phyloP scores from a whole-genome alignment of 1,140 invertebrate species.

The Lepidostoma basale region DNA sequence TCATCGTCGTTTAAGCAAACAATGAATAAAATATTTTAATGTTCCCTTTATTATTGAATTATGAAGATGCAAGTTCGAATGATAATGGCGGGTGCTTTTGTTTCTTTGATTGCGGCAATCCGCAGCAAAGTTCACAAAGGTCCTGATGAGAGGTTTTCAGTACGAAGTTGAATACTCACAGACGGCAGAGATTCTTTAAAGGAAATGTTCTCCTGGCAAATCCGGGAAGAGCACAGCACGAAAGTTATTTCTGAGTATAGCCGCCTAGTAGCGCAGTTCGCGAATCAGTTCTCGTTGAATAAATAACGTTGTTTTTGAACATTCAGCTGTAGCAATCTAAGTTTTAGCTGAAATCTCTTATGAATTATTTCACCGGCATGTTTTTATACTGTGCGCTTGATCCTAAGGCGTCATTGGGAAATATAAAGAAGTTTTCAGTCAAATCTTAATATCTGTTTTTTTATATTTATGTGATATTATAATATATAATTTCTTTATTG shows the following conservation, averaged over 20 bases:
- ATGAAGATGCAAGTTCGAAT: not conserved
- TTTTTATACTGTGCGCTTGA: not conserved
- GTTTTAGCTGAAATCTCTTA: constrained; percentile 5
- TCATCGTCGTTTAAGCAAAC: too few species aligned
- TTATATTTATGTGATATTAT: too few species aligned
- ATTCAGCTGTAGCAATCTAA: constrained; percentile 11
- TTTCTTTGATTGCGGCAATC: not conserved
- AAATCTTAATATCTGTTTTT: too few species aligned
- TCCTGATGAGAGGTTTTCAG: constrained; percentile 1
- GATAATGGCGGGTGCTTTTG: not conserved
- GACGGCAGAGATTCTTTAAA: constrained; percentile 5
- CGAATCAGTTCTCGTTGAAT: constrained; percentile 22
- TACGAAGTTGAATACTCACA: not conserved
- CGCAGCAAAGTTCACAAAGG: not conserved
- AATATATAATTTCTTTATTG: too few species aligned
- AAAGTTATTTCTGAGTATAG: constrained; percentile 18
- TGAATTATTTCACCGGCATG: not conserved
- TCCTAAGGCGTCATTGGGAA: too few species aligned
- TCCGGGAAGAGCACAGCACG: too few species aligned
- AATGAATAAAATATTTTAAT: too few species aligned
- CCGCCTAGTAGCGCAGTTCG: constrained; percentile 1
- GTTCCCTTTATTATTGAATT: not conserved
- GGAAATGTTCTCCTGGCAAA: not conserved
- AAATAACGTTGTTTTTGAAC: constrained; percentile 25
- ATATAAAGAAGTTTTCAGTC: too few species aligned